Evolutionary conservation across 2,797 vertebrate species (phyloP).

Genomic region (Cossypha heuglini): DNA sequence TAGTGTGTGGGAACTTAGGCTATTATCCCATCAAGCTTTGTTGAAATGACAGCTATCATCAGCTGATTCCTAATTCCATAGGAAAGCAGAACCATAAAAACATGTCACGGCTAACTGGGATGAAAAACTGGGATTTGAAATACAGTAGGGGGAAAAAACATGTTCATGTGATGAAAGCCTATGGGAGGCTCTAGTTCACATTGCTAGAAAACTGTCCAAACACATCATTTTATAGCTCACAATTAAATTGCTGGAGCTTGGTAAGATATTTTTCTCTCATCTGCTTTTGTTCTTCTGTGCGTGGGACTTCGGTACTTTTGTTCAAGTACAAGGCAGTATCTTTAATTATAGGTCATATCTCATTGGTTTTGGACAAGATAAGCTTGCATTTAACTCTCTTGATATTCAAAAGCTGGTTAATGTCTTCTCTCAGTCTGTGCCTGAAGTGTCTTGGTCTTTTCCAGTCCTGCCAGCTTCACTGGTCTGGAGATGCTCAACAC

Average conservation of each 20-base stretch:
- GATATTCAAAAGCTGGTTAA: background rate
- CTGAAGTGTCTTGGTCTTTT: background rate
- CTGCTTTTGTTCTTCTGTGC: background rate
- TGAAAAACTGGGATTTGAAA: background rate
- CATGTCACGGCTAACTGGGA: fast-evolving
- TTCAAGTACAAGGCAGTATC: background rate
- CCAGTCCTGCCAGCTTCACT: background rate
- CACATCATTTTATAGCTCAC: background rate
- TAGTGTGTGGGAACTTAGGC: background rate
- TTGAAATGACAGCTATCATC: background rate
- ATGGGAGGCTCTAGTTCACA: background rate
- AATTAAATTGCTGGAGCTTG: background rate
- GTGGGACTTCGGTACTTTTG: background rate
- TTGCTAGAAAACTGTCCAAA: background rate
- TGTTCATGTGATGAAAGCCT: background rate
- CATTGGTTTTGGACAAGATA: background rate
- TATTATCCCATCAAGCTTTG: background rate
- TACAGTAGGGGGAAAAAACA: background rate
- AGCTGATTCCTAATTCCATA: background rate
- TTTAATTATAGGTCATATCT: background rate
- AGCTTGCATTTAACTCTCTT: background rate
- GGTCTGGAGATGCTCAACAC: background rate
- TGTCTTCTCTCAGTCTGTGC: background rate
- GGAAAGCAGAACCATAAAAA: background rate
- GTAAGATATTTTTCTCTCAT: background rate